Evolutionary conservation across 2,888 invertebrate species (phyloP), one percentile per base, ranked within the genome.

Genomic region (Chouioia cunea): DNA sequence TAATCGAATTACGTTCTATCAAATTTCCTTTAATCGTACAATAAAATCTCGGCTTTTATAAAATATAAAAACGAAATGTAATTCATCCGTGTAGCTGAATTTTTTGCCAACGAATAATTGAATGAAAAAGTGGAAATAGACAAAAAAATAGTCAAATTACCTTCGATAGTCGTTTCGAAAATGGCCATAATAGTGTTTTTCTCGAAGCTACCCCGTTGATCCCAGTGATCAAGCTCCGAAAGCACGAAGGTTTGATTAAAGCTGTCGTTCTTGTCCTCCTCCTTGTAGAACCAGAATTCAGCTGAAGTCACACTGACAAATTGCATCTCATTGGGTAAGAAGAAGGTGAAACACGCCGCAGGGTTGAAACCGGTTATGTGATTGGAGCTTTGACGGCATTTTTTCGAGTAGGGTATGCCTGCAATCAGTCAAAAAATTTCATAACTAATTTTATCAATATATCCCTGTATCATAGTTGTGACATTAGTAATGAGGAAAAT

Each of bases 201-300:
- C 80, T 91, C 91, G 80, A 93, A 90, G 85, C 92, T 91, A 2
- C 82, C 82, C 2, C 81, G 79, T 80, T 91, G 90, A 85, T 91
- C 91, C 93, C 93, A 91, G 80, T 93, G 92, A 10, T 93, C 92
- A 15, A 93, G 91, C 82, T 94, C 94, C 0, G 93, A 92, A 58
- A 94, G 90, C 23, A 93, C 91, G 80, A 93, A 92, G 0, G 92
- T 93, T 79, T 93, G 93, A 80, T 92, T 91, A 82, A 90, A 89
- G 44, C 88, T 87, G 79, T 92, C 91, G 67, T 90, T 82, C 1
- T 88, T 88, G 76, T 92, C 91, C 14, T 87, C 84, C 75, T 90
- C 89, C 86, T 93, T 94, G 83, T 93, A 93, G 68, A 94, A 90
- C 94, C 94, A 94, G 27, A 95, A 87, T 76, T 94, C 93, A 0